Conservation (phyloP, 2,113 vertebrate species). For the Fukomys damarensis region DNA sequence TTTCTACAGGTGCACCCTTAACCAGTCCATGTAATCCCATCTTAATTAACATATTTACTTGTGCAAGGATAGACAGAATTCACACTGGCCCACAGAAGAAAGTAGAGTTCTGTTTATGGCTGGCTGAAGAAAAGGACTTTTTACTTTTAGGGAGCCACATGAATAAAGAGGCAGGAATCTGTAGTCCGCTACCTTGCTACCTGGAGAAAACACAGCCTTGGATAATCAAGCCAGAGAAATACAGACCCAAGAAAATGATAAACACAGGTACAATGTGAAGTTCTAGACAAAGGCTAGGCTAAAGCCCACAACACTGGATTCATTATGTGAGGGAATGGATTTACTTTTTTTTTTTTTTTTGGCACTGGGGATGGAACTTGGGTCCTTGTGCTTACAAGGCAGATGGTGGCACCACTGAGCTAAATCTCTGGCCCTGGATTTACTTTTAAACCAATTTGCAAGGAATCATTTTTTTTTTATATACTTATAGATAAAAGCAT, state of each 20-base stretch:
- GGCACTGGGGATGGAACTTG: no score
- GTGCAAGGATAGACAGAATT: not conserved
- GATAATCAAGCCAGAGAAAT: not conserved
- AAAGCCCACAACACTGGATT: not conserved
- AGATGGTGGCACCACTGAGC: no score
- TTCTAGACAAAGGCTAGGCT: not conserved
- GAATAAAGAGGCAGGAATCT: not conserved
- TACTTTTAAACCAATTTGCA: not conserved
- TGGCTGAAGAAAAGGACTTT: not conserved
- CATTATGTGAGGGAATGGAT: not conserved
- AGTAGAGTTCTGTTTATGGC: not conserved
- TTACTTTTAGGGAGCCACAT: not conserved
- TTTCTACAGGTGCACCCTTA: not conserved
- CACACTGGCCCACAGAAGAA: not conserved
- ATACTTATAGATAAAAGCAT: conserved; percentile 15
- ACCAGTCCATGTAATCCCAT: not conserved
- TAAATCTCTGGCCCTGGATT: no score
- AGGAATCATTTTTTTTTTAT: not conserved
- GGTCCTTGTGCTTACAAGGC: no score
- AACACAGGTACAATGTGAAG: not conserved
- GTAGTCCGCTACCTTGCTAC: not conserved
- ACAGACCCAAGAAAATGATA: not conserved
- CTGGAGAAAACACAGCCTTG: not conserved
- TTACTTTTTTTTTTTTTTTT: no score
- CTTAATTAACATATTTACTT: not conserved